Evolutionary conservation across 2,797 vertebrate species (phyloP).

Genomic region (Tympanoctomys barrerae): DNA sequence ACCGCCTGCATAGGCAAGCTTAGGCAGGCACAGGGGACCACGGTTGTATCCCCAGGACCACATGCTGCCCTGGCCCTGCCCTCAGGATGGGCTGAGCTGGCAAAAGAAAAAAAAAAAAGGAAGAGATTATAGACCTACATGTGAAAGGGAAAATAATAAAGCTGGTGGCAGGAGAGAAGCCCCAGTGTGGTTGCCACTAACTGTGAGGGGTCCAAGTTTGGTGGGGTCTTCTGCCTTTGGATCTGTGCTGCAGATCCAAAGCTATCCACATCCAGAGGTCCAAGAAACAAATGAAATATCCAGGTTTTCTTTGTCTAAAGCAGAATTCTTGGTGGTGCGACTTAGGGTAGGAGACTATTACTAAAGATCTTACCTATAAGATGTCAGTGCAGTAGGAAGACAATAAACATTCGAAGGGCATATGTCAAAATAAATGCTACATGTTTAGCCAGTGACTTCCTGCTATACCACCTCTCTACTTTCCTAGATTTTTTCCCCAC

Average conservation of each 20-base stretch:
- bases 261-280: background rate
- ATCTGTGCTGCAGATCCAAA: background rate
- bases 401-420: slow-evolving; percentile 6
- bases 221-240: background rate
- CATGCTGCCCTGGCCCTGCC: too few relatives aligned
- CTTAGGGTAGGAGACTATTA: background rate
- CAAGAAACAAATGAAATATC: slow-evolving; percentile 25
- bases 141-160: slow-evolving; percentile 33
- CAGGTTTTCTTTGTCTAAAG: slow-evolving; percentile 32
- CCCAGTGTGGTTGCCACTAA: background rate
- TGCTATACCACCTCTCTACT: background rate
- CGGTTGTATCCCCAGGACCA: too few relatives aligned
- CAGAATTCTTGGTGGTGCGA: background rate
- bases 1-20: too few relatives aligned
- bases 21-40: too few relatives aligned
- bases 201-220: background rate
- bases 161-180: background rate
- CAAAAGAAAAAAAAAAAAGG: too few relatives aligned
- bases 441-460: background rate
- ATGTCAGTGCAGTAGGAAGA: background rate
- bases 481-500: background rate
- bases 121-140: background rate
- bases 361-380: background rate
- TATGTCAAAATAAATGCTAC: background rate
- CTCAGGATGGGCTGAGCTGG: too few relatives aligned